Base-by-base conservation (phyloP, 2,888 invertebrate species). In the Tanytarsus gracilentus region DNA sequence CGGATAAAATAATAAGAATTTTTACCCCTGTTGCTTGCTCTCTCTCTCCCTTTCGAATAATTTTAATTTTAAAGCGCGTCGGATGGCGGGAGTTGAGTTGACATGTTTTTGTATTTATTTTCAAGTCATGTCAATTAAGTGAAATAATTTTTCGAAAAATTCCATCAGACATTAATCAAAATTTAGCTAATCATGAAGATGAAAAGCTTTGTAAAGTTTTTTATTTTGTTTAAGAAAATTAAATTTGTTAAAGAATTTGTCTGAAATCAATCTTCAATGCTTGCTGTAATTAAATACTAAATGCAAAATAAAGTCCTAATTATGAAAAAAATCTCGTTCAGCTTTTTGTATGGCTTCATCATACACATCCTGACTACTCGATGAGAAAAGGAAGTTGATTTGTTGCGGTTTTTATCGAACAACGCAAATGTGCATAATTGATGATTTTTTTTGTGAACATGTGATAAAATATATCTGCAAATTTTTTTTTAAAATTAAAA, bases 21-120 rank as follows among this genome's bases (percentile, higher is more conserved):
- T n/a, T n/a, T n/a, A n/a, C n/a, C n/a, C n/a, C n/a, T n/a, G n/a
- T 44, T 44, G 4, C 18, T 18, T 44, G 11, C 18, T 49, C 25
- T 49, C 49, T 9, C 49, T 21, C 30, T 40, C 40, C 14, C 40
- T 3, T 8, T n/a, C 18, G 16, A 9, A 40, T 7, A 40, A 16
- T 3, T 16, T 3, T 11, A 5, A 4, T 33, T 33, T 33, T 4
- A 3, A 33, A 33, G 6, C 3, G 9, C n/a, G 2, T 33, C 33
- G n/a, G 29, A 44, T 4, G 23, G 23, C 44, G 44, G 8, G 9
- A 18, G 23, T n/a, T 25, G 36, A 6, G 25, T 25, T 26, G 55
- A 58, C 58, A 58, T 58, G 58, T 58, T 58, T 49, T 58, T 58
- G 48, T 48, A n/a, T n/a, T n/a, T n/a, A n/a, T n/a, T n/a, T n/a